Percentiles rank a stretch among this genome's conserved stretches.
phyloP scores from a whole-genome alignment of 1,140 invertebrate genomes.

The Caerostris extrusa region DNA sequence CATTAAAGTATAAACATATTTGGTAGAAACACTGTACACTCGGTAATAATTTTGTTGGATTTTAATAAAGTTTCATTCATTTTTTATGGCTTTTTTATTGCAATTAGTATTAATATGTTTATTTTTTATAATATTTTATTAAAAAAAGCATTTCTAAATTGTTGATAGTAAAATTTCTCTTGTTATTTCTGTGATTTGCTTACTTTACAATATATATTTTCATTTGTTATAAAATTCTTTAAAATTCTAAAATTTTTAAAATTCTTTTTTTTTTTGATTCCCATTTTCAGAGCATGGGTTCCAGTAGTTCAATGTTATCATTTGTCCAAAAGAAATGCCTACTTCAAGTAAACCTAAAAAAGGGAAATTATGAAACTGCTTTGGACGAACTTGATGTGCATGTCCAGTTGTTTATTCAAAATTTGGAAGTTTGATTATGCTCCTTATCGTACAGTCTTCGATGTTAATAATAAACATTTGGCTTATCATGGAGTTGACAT shows the following conservation, averaged over 20 bases:
- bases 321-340: conserved; percentile 87
- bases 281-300: conserved; percentile 88
- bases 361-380: conserved; percentile 85
- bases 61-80: no score
- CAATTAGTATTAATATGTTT: no score
- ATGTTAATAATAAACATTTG: conserved; percentile 82
- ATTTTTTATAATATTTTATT: no score
- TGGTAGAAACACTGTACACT: no score
- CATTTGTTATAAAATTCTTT: background rate
- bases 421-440: conserved; percentile 91
- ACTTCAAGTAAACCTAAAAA: conserved; percentile 84
- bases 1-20: no score
- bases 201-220: background rate
- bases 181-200: no score
- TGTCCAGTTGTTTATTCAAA: conserved; percentile 87
- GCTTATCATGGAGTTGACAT: conserved; percentile 70
- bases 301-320: conserved; percentile 91
- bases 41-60: no score
- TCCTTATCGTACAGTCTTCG: conserved; percentile 87
- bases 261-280: background rate
- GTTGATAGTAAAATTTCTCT: no score
- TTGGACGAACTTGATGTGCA: conserved; percentile 89
- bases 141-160: no score
- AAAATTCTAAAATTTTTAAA: background rate
- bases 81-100: no score